A percentile compares a stretch with the other conserved stretches of the same genome.
These are phyloP conservation scores for Spea multiplicata DNA, from an alignment of 2,113 vertebrate species.

Conservation along the genomic window DNA sequence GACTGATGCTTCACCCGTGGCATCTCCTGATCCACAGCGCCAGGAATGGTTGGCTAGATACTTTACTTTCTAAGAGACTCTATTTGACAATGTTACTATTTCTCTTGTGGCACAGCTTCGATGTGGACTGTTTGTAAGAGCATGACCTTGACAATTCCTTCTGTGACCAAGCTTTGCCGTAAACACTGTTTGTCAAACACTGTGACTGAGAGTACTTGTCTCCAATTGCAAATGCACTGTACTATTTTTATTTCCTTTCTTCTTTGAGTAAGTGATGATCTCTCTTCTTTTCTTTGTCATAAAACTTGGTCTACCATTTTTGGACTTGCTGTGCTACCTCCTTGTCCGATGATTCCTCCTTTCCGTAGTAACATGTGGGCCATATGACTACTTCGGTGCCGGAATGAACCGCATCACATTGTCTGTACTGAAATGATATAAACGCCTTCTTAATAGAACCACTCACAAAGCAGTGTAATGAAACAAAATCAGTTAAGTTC, in stretches of 20 bases:
- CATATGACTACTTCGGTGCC: constrained; percentile 7
- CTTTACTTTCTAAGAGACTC: constrained; percentile 91
- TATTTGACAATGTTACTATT: constrained; percentile 47
- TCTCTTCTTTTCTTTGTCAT: constrained; percentile 73
- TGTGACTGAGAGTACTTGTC: constrained; percentile 72
- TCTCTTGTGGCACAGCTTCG: constrained; percentile 61
- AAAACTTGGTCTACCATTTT: constrained; percentile 76
- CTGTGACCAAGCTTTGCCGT: constrained; percentile 63
- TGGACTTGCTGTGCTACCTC: constrained; percentile 38
- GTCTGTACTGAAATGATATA: constrained; percentile 12
- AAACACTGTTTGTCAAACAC: constrained; percentile 62
- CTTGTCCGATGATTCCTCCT: constrained; percentile 51
- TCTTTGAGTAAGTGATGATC: constrained; percentile 69
- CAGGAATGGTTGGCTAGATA: constrained; percentile 98
- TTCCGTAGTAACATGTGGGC: constrained; percentile 46
- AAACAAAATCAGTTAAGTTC: background rate
- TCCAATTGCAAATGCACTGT: constrained; percentile 68
- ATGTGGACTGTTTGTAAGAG: constrained; percentile 71
- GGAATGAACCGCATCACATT: constrained; percentile 20
- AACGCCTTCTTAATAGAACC: constrained; percentile 27
- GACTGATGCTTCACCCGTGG: constrained; percentile 81
- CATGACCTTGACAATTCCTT: constrained; percentile 73
- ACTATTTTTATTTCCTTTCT: constrained; percentile 65
- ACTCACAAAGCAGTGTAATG: background rate
- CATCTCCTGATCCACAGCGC: constrained; percentile 86